Base-by-base conservation (phyloP, 2,113 vertebrate species). In the Tragulus kanchil region DNA sequence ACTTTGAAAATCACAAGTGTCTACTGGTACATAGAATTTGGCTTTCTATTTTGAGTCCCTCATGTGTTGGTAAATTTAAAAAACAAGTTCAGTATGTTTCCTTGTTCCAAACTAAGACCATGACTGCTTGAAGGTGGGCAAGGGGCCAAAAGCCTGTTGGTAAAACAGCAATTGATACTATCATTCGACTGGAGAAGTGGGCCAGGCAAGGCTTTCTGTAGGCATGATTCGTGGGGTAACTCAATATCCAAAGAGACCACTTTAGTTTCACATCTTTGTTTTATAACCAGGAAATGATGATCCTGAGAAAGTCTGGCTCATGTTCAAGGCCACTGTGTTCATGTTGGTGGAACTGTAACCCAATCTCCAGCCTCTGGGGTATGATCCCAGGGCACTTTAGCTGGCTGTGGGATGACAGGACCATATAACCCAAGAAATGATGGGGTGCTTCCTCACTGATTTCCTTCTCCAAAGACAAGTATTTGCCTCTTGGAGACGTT, bases 21-120 rank as follows among this genome's bases (percentile, higher is more conserved):
- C 92, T 88, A 90, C 82, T 1, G 69, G n/a, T 48, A 79, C 23
- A 5, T n/a, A 54, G 94, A 86, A 83, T 84, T 81, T 86, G 79
- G 42, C n/a, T 90, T 97, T 94, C 67, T 93, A 31, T 93, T 90
- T 79, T 89, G 73, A 91, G 86, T 90, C n/a, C n/a, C 3, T 36
- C 61, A 15, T 85, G 85, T 96, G 78, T 65, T 89, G 61, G 45
- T 94, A 93, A 91, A 92, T 94, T 96, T 89, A 62, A 89, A 89
- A 94, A 89, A 36, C 78, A 91, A 92, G 77, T 56, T 91, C 42
- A 62, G 61, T 62, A 86, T 1, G 5, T 86, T 96, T 94, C 65
- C 94, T 86, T 95, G 56, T 83, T 45, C 28, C 19, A 61, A 78
- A 91, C 28, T 73, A 56, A 93, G 85, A 56, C 94, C 65, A 62